Evolutionary conservation across 2,113 vertebrate genomes (phyloP).

Genomic region (Callionymus lyra): DNA sequence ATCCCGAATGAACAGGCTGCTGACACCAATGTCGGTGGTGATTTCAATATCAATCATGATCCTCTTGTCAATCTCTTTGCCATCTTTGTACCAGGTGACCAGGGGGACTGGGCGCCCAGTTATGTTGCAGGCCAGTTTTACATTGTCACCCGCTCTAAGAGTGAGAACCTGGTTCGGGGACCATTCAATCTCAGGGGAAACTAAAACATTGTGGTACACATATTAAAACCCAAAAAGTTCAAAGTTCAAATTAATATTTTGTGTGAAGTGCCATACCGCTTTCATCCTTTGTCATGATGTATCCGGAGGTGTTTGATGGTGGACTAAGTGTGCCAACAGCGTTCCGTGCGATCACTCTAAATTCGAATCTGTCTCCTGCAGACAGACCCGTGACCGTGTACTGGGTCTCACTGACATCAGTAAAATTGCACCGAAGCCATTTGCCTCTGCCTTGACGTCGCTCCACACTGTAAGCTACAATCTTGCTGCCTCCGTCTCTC

Average conservation of each 20-base stretch:
- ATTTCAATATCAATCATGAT: constrained; percentile 77
- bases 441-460: constrained; percentile 82
- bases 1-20: constrained; percentile 85
- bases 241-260: not conserved
- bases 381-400: constrained; percentile 87
- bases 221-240: not conserved
- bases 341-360: constrained; percentile 93
- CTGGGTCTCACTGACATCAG: constrained; percentile 86
- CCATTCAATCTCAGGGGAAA: constrained; percentile 87
- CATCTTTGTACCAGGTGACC: constrained; percentile 88
- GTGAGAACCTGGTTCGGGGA: constrained; percentile 77
- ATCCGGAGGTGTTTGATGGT: constrained; percentile 90
- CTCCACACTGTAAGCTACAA: constrained; percentile 93
- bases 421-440: constrained; percentile 96
- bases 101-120: constrained; percentile 88
- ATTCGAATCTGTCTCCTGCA: constrained; percentile 89
- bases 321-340: constrained; percentile 94
- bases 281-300: constrained; percentile 97
- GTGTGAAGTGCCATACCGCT: constrained; percentile 69
- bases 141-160: constrained; percentile 85
- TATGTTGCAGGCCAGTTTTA: constrained; percentile 79
- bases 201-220: constrained; percentile 57
- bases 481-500: constrained; percentile 90
- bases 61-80: constrained; percentile 85
- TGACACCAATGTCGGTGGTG: constrained; percentile 79